Conservation (phyloP, 2,113 vertebrate genomes). For the Xenopus laevis region DNA sequence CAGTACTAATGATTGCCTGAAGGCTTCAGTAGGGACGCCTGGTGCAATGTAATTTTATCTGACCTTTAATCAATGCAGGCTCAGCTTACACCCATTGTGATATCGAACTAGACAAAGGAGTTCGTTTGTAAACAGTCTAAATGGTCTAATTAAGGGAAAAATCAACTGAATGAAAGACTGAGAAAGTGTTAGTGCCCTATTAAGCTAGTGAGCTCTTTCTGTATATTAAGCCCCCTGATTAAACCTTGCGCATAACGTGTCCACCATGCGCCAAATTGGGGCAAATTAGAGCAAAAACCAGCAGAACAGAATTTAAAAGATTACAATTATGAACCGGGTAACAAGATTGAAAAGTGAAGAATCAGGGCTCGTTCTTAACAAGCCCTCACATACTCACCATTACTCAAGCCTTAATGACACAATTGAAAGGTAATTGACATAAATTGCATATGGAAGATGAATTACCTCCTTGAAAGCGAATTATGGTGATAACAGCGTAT, state of each 20-base stretch:
- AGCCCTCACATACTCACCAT: neutral
- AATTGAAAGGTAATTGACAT: conserved; percentile 43
- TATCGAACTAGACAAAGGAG: conserved; percentile 4
- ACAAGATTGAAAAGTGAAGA: conserved; percentile 8
- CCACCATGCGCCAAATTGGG: neutral
- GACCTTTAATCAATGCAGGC: conserved; percentile 23
- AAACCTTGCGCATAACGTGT: neutral
- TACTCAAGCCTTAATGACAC: conserved; percentile 34
- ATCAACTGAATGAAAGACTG: conserved; percentile 23
- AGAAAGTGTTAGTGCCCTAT: conserved; percentile 9
- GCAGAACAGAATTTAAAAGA: neutral
- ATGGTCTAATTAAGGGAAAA: conserved; percentile 23
- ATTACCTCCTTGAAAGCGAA: conserved; percentile 26
- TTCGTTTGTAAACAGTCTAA: conserved; percentile 28
- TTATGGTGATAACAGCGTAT: conserved; percentile 32
- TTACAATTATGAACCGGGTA: conserved; percentile 4
- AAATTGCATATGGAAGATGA: conserved; percentile 41
- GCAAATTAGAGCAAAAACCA: neutral
- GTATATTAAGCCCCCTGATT: neutral
- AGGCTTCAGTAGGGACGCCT: conserved; percentile 12
- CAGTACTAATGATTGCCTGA: conserved; percentile 27
- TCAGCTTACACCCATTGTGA: conserved; percentile 26
- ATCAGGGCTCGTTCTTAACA: conserved; percentile 14
- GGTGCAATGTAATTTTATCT: conserved; percentile 15
- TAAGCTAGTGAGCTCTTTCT: neutral